Evolutionary conservation across 2,888 invertebrate species (phyloP), one percentile per base, ranked within the genome.

Genomic region (Dascillus cervinus): DNA sequence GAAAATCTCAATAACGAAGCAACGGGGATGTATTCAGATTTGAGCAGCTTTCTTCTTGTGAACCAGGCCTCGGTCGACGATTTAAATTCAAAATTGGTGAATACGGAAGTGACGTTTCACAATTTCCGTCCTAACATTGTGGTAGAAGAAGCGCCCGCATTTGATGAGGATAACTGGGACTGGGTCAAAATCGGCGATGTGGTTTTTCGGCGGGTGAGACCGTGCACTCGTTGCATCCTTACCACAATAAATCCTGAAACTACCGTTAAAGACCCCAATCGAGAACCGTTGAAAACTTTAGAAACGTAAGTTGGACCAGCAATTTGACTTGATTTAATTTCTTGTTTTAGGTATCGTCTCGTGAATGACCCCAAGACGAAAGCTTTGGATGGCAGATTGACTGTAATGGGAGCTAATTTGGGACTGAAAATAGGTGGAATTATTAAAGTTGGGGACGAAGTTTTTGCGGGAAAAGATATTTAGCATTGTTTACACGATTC

Each of bases 81-180:
- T 27, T 47, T 77, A 13, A 73, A 73, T 49, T 49, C 55, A 13
- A 62, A 64, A 29, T 51, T 74, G 13, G 29, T 31, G 8, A 22
- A 22, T 17, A 51, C 52, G 5, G 55, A 57, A 1, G 61, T 73
- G 3, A 54, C 64, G 4, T 55, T 61, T 6, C 50, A 65, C 22
- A 66, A 71, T 46, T 75, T 76, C 52, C 56, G 76, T 38, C 72
- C 75, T 3, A 77, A 73, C 49, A 65, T 77, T 24, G 53, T 73
- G 0, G 58, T 76, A 1, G 62, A 66, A 9, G 70, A 67, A 4
- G 51, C 55, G 3, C 39, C 45, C 27, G 52, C 72, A 3, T 72
- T 62, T 43, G 62, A 52, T 2, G 73, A 77, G 55, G 75, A 76
- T 36, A 47, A 57, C 10, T 76, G 75, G 75, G 63, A 68, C 10